Evolutionary conservation across 2,888 invertebrate species (phyloP).

Genomic region (Cantharis flavilabris): DNA sequence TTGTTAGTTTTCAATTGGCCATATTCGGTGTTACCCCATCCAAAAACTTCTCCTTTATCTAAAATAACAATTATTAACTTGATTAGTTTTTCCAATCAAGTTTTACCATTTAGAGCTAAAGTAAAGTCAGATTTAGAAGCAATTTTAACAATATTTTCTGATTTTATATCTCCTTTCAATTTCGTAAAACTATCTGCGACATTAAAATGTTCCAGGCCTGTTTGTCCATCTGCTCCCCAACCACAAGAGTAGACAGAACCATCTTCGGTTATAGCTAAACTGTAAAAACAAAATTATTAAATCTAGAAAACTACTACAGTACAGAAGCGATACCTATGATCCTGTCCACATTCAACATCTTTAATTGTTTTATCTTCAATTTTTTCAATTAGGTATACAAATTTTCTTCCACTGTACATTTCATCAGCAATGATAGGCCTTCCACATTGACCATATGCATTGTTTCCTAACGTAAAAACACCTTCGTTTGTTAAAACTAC

Average conservation of each 20-base stretch:
- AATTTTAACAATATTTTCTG: constrained; percentile 80
- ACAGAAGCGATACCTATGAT: constrained; percentile 70
- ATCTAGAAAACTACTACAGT: neutral
- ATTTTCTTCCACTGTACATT: constrained; percentile 69
- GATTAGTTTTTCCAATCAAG: constrained; percentile 9
- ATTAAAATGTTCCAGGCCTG: constrained; percentile 75
- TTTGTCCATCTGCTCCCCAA: constrained; percentile 95
- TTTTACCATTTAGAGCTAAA: constrained; percentile 80
- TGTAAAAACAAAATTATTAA: constrained; percentile 53
- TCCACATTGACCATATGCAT: constrained; percentile 93
- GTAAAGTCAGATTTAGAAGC: constrained; percentile 85
- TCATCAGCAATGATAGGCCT: constrained; percentile 77
- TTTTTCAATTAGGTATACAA: constrained; percentile 67
- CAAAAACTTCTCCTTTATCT: constrained; percentile 91
- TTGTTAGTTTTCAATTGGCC: constrained; percentile 71
- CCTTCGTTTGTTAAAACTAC: constrained; percentile 80
- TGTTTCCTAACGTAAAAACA: constrained; percentile 82
- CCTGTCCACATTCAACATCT: constrained; percentile 85
- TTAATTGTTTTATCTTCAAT: constrained; percentile 66
- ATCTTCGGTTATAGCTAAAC: constrained; percentile 75
- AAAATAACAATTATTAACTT: constrained; percentile 32
- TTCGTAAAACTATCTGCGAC: constrained; percentile 63
- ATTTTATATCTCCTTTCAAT: constrained; percentile 80
- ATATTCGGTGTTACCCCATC: constrained; percentile 97
- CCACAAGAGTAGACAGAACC: constrained; percentile 89